A percentile compares a stretch with the other conserved stretches of the same genome.
These are phyloP conservation scores for Masticophis lateralis DNA, from an alignment of 2,797 vertebrate species.

Conservation along the genomic window DNA sequence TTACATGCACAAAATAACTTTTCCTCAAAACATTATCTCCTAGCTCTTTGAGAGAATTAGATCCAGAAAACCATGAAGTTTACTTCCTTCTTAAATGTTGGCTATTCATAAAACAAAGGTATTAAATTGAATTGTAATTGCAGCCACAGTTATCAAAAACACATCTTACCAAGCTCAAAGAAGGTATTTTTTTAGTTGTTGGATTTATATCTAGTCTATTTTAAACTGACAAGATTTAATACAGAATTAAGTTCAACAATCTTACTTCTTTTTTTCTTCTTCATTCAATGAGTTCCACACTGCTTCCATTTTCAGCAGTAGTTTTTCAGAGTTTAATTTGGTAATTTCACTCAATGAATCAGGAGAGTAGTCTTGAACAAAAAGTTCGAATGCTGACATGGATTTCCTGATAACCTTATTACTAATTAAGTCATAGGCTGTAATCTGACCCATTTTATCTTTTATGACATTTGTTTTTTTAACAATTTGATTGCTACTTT, in stretches of 20 bases:
- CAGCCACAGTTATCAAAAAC: not conserved
- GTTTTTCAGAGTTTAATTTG: slow-evolving; percentile 77
- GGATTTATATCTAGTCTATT: not conserved
- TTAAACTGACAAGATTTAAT: slow-evolving; percentile 33
- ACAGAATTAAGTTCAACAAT: slow-evolving; percentile 77
- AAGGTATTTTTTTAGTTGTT: not conserved
- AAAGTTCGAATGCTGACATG: slow-evolving; percentile 80
- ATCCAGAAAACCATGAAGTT: not conserved
- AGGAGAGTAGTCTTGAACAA: slow-evolving; percentile 80
- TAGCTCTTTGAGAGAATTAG: not conserved
- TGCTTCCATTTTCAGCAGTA: slow-evolving; percentile 76
- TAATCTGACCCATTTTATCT: slow-evolving; percentile 81
- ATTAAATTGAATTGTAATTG: not conserved
- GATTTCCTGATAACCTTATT: slow-evolving; percentile 80
- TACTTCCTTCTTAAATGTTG: not conserved
- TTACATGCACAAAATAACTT: not conserved
- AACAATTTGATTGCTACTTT: slow-evolving; percentile 47
- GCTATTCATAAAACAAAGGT: not conserved
- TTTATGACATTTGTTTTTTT: slow-evolving; percentile 77
- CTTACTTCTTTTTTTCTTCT: slow-evolving; percentile 89
- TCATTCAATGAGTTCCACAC: slow-evolving; percentile 86
- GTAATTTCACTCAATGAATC: slow-evolving; percentile 80
- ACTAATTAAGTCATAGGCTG: slow-evolving; percentile 88
- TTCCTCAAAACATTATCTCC: not conserved
- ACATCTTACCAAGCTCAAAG: not conserved